These are phyloP conservation scores for human DNA, from an alignment of 2,113 vertebrate genomes.

Conservation along the genomic window DNA sequence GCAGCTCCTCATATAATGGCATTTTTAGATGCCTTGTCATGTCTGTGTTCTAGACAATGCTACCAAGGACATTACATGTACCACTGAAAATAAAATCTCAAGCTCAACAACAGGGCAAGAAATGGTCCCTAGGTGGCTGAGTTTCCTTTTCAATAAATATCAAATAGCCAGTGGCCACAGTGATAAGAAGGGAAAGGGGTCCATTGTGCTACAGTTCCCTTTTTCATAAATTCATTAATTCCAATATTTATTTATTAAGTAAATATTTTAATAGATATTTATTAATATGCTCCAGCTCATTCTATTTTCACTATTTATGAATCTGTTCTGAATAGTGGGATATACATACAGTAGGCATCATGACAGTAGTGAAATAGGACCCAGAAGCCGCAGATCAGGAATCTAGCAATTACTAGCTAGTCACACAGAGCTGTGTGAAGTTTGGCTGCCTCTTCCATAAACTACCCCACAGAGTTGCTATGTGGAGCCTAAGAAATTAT, in stretches of 20 bases:
- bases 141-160: neutral
- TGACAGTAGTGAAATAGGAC: neutral
- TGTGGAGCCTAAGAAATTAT: neutral
- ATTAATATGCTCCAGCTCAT: neutral
- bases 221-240: neutral
- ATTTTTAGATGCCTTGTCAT: neutral
- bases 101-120: neutral
- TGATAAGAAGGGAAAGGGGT: neutral
- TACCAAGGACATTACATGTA: neutral
- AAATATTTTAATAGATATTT: neutral
- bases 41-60: neutral
- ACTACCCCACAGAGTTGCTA: neutral
- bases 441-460: neutral
- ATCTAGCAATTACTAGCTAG: neutral
- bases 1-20: neutral
- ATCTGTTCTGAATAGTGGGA: neutral
- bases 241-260: neutral
- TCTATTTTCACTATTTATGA: slow-evolving; percentile 20
- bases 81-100: slow-evolving; percentile 21
- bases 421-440: neutral
- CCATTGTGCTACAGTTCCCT: neutral
- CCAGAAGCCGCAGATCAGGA: neutral
- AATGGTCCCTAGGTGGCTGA: neutral
- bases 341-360: neutral
- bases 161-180: neutral